Evolutionary conservation across 2,113 vertebrate species (phyloP), one percentile per base, ranked within the genome.

Genomic region (Lamprologus ornatipinnis): DNA sequence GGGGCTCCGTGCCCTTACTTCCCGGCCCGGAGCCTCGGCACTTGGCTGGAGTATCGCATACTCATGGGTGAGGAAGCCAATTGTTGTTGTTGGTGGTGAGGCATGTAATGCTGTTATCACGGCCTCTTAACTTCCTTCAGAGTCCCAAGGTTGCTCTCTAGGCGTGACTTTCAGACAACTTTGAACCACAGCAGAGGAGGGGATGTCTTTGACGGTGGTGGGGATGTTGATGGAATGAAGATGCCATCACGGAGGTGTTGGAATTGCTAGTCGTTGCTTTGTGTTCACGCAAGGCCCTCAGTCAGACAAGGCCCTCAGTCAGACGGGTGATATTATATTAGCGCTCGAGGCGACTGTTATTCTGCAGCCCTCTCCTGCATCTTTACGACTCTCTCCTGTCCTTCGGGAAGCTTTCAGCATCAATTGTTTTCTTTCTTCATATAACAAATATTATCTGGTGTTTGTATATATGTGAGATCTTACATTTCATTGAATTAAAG

Each of bases 121-220:
- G 8, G 31, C 75, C 82, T 90, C 88, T 88, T 90, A 87, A 85
- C 87, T 89, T 75, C 49, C 85, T 60, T n/a, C 55, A 40, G 11
- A 31, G 60, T 49, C 37, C 28, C 40, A 21, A 75, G 55, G 35
- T 28, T 28, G 33, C 33, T 82, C 51, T 53, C 42, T 19, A 15
- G 58, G 40, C 49, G 14, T 90, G 93, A 93, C 95, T 95, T 95
- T 92, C 81, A 94, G 89, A 94, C 85, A 83, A 90, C 94, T 92
- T 92, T 88, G 82, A 85, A 70, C 80, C 80, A 23, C 75, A 15
- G 87, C 23, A 42, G 49, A 80, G 82, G 63, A 31, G 35, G 7
- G 5, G 11, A 13, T 3, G 85, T 81, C 82, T 90, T 90, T 73
- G 88, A 28, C 21, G 2, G 63, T 4, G 79, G 21, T 19, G 54